Conservation (phyloP, 2,888 invertebrate species). For the Acanthosepion esculentum region DNA sequence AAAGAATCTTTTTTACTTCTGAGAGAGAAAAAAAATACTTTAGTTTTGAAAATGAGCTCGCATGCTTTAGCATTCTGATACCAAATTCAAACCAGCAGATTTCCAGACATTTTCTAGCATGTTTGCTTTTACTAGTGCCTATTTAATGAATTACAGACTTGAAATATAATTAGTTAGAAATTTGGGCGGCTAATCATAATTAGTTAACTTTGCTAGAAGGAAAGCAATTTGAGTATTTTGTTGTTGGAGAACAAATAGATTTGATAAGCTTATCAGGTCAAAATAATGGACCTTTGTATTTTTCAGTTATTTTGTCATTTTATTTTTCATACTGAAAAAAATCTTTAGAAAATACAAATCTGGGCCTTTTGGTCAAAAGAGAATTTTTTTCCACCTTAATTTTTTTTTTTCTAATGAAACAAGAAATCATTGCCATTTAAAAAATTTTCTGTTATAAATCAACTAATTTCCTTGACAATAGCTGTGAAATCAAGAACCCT, state of each 20-base stretch:
- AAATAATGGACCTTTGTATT: background rate
- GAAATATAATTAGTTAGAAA: background rate
- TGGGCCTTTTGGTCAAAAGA: too few relatives aligned
- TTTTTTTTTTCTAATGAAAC: too few relatives aligned
- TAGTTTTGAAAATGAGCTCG: background rate
- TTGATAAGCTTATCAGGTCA: background rate
- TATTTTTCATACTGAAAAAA: background rate
- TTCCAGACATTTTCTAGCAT: background rate
- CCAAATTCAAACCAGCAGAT: background rate
- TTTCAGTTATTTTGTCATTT: background rate
- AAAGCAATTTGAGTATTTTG: background rate
- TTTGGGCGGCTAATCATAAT: background rate
- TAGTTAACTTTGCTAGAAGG: background rate
- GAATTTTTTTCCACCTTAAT: too few relatives aligned
- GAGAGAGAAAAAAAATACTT: background rate
- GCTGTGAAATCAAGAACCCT: too few relatives aligned
- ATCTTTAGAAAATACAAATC: background rate
- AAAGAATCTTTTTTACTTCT: background rate
- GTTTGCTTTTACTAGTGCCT: background rate
- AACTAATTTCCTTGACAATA: too few relatives aligned
- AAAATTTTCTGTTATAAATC: too few relatives aligned
- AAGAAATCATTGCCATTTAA: too few relatives aligned
- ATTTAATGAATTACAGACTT: background rate
- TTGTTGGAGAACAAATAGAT: background rate
- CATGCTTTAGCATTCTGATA: background rate